Evolutionary conservation across 2,797 vertebrate species (phyloP), one percentile per base, ranked within the genome.

Genomic region (Channa striata): DNA sequence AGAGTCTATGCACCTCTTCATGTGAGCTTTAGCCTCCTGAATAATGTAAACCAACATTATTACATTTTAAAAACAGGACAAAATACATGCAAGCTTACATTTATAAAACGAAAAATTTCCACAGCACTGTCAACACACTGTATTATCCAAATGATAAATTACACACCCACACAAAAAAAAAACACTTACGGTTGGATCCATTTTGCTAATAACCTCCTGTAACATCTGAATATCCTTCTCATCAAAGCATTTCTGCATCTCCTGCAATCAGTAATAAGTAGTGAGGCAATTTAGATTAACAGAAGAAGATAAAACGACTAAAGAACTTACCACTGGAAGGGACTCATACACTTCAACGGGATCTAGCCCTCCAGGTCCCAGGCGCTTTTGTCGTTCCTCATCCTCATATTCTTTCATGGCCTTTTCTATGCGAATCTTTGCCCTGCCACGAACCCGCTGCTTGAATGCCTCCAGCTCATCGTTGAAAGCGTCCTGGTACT

Each of bases 401-500:
- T 97, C 96, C 82, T 98, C 97, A 0, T 96, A 97, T 19, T 97
- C 97, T 72, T 94, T 95, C 94, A 98, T 87, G 4, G 97, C 97
- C 68, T 95, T 96, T 77, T 99, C 97, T 0, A 98, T 93, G 64
- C 97, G 95, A n/a, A 95, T 95, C 91, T 96, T 96, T 0, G 97
- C 97, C 0, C 97, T 91, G 47, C 94, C 95, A 0, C 94, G 93
- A 46, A 99, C 97, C 0, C 97, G 91, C 54, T 94, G 96, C 80
- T 97, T 99, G 82, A 98, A 99, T 0, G 96, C 94, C 60, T 96
- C 96, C 77, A 99, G 90, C 83, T 99, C 97, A 0, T 98, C 96
- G 0, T 95, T 97, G 88, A 98, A 98, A 2, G 97, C 97, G 0
- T 99, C 97, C 91, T 97, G 96, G 88, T 99, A 98, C 84, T 97